These are phyloP conservation scores for Dermolepida albohirtum DNA, from an alignment of 2,888 invertebrate species.

Conservation along the genomic window DNA sequence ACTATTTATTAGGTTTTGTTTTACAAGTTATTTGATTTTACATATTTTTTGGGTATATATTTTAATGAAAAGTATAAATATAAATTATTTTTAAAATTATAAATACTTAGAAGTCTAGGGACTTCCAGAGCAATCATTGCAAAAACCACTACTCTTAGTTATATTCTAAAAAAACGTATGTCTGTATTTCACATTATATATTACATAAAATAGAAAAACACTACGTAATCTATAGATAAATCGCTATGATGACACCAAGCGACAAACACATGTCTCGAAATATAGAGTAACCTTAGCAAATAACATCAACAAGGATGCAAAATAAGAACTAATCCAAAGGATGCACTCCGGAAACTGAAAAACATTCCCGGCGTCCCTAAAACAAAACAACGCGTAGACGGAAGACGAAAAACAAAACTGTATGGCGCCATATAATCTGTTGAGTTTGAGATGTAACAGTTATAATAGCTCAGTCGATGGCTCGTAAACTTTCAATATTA, in stretches of 20 bases:
- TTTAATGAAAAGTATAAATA: too few relatives aligned
- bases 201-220: too few relatives aligned
- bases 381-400: slow-evolving; percentile 27
- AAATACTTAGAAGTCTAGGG: too few relatives aligned
- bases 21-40: too few relatives aligned
- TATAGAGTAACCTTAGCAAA: slow-evolving; percentile 26
- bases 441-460: slow-evolving; percentile 51
- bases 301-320: slow-evolving; percentile 26
- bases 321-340: slow-evolving; percentile 35
- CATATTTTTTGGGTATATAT: too few relatives aligned
- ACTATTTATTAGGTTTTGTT: too few relatives aligned
- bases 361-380: slow-evolving; percentile 28
- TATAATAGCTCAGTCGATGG: slow-evolving; percentile 48
- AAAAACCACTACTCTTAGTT: too few relatives aligned
- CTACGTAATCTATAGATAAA: neutral
- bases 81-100: too few relatives aligned
- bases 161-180: too few relatives aligned
- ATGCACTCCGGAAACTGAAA: slow-evolving; percentile 30
- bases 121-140: too few relatives aligned
- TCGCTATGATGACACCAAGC: slow-evolving; percentile 1
- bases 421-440: slow-evolving; percentile 50
- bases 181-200: too few relatives aligned
- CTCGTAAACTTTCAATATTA: slow-evolving; percentile 57
- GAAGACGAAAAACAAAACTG: slow-evolving; percentile 40
- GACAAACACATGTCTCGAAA: slow-evolving; percentile 16